Evolutionary conservation across 2,797 vertebrate species (phyloP).

Genomic region (Notamacropus eugenii): DNA sequence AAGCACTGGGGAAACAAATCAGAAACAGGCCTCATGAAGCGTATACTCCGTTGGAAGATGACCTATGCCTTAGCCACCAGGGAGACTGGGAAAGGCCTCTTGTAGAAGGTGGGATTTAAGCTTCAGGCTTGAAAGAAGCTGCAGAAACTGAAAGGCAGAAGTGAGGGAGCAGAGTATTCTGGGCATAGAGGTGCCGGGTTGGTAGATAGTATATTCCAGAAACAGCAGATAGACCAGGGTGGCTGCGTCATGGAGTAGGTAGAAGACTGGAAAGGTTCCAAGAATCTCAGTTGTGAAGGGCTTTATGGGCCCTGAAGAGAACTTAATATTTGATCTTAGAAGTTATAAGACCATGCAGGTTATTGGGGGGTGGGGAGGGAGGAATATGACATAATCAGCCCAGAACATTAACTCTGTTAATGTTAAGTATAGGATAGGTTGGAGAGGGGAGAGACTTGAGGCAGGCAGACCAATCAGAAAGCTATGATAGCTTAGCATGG

Average conservation of each 20-base stretch:
- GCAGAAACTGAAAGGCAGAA: not conserved
- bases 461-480: not conserved
- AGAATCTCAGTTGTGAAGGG: not conserved
- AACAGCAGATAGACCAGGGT: not conserved
- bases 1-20: not conserved
- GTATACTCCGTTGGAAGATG: not conserved
- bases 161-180: not conserved
- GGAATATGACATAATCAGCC: not conserved
- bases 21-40: not conserved
- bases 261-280: not conserved
- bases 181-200: not conserved
- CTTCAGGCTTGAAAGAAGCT: not conserved
- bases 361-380: not conserved
- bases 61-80: not conserved
- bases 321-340: not conserved
- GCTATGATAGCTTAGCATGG: not conserved
- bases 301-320: not conserved
- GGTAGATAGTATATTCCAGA: not conserved
- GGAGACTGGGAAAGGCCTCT: not conserved
- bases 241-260: not conserved
- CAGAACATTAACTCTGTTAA: not conserved
- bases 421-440: not conserved
- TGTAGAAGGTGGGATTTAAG: not conserved
- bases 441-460: not conserved
- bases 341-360: not conserved